phyloP scores from a whole-genome alignment of 2,888 invertebrate genomes.

The Apodemia zela region DNA sequence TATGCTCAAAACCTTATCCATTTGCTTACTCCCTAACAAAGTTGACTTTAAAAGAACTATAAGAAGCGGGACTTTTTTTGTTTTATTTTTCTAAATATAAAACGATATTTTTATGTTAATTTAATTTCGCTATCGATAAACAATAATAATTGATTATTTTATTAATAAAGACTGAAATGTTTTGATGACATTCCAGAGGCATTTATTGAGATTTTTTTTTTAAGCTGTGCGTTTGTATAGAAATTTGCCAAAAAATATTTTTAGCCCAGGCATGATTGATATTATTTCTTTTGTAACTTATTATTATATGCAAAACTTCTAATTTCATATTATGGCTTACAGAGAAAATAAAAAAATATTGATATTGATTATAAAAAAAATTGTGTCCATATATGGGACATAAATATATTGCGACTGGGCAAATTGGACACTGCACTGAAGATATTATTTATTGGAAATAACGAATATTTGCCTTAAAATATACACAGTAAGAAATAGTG shows the following conservation, averaged over 20 bases:
- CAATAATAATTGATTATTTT: constrained; percentile 3
- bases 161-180: constrained; percentile 43
- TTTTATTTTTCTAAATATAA: constrained; percentile 22
- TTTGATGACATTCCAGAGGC: constrained; percentile 51
- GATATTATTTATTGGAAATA: too few species aligned
- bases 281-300: too few species aligned
- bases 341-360: too few species aligned
- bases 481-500: too few species aligned
- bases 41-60: constrained; percentile 1
- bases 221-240: not conserved
- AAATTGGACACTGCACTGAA: too few species aligned
- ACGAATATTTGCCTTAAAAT: too few species aligned
- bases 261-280: too few species aligned
- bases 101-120: constrained; percentile 33
- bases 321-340: too few species aligned
- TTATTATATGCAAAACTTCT: too few species aligned
- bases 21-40: not conserved
- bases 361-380: too few species aligned
- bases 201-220: constrained; percentile 37
- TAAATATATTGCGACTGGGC: too few species aligned
- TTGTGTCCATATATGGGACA: too few species aligned
- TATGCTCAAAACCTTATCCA: not conserved
- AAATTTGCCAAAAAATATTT: not conserved
- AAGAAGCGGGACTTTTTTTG: constrained; percentile 29
- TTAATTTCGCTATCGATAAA: constrained; percentile 25